Evolutionary conservation across 2,888 invertebrate species (phyloP), one percentile per base, ranked within the genome.

Genomic region (Eilema depressum): DNA sequence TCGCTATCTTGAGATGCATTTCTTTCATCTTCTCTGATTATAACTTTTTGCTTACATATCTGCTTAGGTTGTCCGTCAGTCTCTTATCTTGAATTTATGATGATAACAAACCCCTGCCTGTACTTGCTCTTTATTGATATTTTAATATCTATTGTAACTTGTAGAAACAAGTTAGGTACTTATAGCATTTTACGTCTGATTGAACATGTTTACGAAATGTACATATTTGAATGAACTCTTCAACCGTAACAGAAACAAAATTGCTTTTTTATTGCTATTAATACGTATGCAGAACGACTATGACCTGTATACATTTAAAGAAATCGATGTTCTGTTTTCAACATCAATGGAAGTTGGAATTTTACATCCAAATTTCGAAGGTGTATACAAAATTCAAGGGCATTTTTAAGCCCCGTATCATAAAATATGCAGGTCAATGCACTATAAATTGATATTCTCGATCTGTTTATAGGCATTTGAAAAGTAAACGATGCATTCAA

Each of bases 191-290:
- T 83, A 89, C 88, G 91, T 88, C 83, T 86, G 85, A 91, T 79
- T 82, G 88, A 76, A 66, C 73, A 69, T 83, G 86, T 91, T 91
- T 90, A 90, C 90, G 91, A 91, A 91, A 92, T 87, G 77, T 83
- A 85, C 83, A 88, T 84, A 87, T 86, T 88, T 89, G 85, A 77
- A 74, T 73, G 80, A 81, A 80, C 73, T 75, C 75, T 69, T 66
- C 75, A 69, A 86, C 76, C 84, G 86, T 87, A 84, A 86, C 87
- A 81, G 10, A 76, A 79, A 81, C 70, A 75, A 78, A 83, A 80
- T 80, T 80, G 70, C 71, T 74, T 68, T 71, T 63, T 70, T 59
- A 66, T 26, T 57, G 59, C 66, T 28, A 74, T 70, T 73, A 65
- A 66, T 56, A 68, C 23, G 8, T 28, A 56, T 63, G 70, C 59